Conservation (phyloP, 2,888 invertebrate species). For the Macrostomum cliftonense region DNA sequence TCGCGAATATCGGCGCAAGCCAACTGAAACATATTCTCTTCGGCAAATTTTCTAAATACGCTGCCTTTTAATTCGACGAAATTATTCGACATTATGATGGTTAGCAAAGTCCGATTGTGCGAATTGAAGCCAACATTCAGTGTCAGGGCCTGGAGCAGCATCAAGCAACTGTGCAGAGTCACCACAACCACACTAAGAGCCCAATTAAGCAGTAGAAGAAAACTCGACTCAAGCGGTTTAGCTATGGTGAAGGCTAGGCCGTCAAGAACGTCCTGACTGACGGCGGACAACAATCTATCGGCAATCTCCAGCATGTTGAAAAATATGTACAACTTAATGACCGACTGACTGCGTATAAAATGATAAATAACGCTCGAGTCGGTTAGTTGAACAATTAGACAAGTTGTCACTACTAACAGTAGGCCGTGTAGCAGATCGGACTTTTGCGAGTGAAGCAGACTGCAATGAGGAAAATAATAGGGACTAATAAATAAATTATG, state of each 20-base stretch:
- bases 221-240: constrained; percentile 46
- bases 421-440: too few species aligned
- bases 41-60: constrained; percentile 97
- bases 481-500: not conserved
- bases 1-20: constrained; percentile 94
- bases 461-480: not conserved
- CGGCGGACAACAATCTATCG: constrained; percentile 69
- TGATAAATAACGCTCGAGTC: constrained; percentile 97
- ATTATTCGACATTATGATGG: constrained; percentile 99
- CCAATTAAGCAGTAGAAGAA: not conserved
- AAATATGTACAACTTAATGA: constrained; percentile 95
- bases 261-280: constrained; percentile 88
- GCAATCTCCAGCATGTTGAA: constrained; percentile 98
- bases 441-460: constrained; percentile 18
- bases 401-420: too few species aligned
- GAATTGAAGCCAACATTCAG: constrained; percentile 97
- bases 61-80: constrained; percentile 98
- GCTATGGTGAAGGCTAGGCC: constrained; percentile 95
- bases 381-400: too few species aligned
- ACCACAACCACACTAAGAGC: not conserved
- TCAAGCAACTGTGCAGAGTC: constrained; percentile 22
- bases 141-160: constrained; percentile 69
- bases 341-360: constrained; percentile 68
- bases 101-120: constrained; percentile 84
- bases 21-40: constrained; percentile 78